phyloP scores from a whole-genome alignment of 1,140 invertebrate genomes.

The Cryptotermes secundus region DNA sequence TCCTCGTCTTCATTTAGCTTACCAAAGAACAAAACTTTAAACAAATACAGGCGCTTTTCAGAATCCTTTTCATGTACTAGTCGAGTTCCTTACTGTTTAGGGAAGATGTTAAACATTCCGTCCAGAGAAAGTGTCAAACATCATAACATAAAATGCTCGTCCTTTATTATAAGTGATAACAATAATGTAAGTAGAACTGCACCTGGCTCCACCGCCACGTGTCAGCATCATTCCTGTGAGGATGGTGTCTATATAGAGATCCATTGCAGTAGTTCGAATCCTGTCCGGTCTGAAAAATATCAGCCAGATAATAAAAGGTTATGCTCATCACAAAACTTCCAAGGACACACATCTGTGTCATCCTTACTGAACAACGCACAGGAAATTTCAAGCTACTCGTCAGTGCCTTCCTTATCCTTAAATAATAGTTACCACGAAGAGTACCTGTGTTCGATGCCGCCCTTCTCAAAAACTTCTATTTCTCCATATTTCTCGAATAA shows the following conservation, averaged over 20 bases:
- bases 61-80: not conserved
- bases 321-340: slow-evolving; percentile 12
- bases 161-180: not conserved
- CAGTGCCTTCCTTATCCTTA: not conserved
- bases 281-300: not conserved
- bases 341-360: not conserved
- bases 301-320: not conserved
- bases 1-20: not conserved
- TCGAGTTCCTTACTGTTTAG: not conserved
- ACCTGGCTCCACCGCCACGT: not conserved
- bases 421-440: slow-evolving; percentile 3
- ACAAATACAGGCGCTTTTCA: not conserved
- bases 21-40: slow-evolving; percentile 7
- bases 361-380: not conserved
- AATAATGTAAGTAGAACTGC: not conserved
- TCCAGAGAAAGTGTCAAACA: not conserved
- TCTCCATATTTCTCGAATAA: not conserved
- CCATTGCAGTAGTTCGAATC: not conserved
- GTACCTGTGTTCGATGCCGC: slow-evolving; percentile 3
- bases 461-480: not conserved
- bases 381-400: not conserved
- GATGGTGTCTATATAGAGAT: not conserved
- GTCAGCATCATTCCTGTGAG: not conserved
- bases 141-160: not conserved
- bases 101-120: not conserved